Evolutionary conservation across 2,113 vertebrate species (phyloP), one percentile per base, ranked within the genome.

Genomic region (Actenoides lindsayi): DNA sequence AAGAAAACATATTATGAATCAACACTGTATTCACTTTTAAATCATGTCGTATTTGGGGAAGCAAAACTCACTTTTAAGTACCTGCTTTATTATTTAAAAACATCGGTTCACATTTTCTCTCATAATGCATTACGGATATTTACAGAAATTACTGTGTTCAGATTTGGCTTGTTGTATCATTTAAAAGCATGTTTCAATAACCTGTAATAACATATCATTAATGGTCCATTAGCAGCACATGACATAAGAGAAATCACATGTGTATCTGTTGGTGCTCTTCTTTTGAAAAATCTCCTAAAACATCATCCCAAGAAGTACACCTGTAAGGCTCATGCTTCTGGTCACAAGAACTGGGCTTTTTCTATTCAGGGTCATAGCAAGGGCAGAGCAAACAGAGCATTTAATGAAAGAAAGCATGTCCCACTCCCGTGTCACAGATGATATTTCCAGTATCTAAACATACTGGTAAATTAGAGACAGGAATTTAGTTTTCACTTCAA

Each of bases 111-210:
- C 8, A 9, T 93, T 90, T 87, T 91, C 41, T 82, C 46, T 94
- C n/a, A 41, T 53, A 78, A 91, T 42, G 30, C 16, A 57, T 77
- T 63, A 80, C 17, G 46, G 37, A 15, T 87, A 80, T 69, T 92
- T 70, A 71, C 37, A 74, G 31, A 91, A 92, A 96, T 70, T 41
- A 48, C 42, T 83, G 41, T 48, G 88, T 82, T 79, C 56, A 88
- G 75, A 87, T 80, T 85, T 57, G 23, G 27, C 46, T 76, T 88
- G 65, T 53, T 65, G 3, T 86, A 48, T 91, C 6, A 90, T 83
- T 95, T 96, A 54, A 93, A 95, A 93, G 25, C 37, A n/a, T 41
- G 24, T 71, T 96, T 96, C 83, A 87, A 69, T 75, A 96, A 76
- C 28, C 83, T 89, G 20, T 63, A 95, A 86, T 56, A 90, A 88